phyloP scores from a whole-genome alignment of 2,797 vertebrate species.

The Glossophaga mutica region DNA sequence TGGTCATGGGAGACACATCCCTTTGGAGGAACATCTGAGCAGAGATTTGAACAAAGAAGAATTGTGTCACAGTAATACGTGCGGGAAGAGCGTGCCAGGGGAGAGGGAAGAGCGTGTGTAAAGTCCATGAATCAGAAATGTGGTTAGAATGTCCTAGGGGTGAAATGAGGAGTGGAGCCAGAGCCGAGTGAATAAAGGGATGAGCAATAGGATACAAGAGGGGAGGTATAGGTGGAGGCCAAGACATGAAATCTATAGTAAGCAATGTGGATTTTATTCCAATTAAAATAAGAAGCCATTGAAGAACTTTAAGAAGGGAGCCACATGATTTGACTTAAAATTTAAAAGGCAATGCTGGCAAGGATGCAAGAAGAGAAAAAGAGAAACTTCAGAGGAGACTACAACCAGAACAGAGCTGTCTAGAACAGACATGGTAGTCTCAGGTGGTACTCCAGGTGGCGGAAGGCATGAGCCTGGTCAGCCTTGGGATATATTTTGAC shows the following conservation, averaged over 20 bases:
- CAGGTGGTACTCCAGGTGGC: neutral
- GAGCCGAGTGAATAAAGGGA: neutral
- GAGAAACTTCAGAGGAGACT: neutral
- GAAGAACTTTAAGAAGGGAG: neutral
- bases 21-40: neutral
- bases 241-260: neutral
- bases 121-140: neutral
- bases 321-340: neutral
- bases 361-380: neutral
- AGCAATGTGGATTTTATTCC: neutral
- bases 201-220: accelerated
- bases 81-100: neutral
- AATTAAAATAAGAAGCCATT: neutral
- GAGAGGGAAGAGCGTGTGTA: neutral
- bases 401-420: neutral
- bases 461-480: neutral
- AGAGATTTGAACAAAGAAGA: neutral
- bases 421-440: neutral
- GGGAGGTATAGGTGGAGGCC: neutral
- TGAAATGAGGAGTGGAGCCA: neutral
- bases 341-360: neutral
- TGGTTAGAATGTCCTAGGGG: neutral
- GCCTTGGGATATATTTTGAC: neutral
- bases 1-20: neutral
- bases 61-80: neutral